phyloP scores from a whole-genome alignment of 2,113 vertebrate species.

The Myrmecobius fasciatus region DNA sequence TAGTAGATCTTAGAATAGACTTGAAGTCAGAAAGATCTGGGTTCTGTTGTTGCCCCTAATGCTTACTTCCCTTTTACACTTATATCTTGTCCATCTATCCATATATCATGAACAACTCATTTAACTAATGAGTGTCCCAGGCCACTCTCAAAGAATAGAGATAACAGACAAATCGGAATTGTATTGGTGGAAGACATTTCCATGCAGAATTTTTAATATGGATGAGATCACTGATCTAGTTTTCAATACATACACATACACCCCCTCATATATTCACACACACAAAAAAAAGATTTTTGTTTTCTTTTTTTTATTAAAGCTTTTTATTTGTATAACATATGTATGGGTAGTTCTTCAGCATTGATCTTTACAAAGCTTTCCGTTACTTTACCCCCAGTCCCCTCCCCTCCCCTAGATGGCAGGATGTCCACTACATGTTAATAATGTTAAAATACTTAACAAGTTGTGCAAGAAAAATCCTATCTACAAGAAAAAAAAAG shows the following conservation, averaged over 20 bases:
- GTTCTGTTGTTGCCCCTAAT: not conserved
- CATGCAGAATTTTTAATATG: not conserved
- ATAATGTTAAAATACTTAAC: no score
- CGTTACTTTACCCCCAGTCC: no score
- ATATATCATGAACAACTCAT: not conserved
- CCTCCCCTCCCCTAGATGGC: no score
- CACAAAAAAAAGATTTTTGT: not conserved
- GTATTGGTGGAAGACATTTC: not conserved
- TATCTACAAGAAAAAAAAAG: no score
- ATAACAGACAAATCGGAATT: not conserved
- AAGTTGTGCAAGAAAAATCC: no score
- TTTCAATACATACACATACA: not conserved
- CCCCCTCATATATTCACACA: not conserved
- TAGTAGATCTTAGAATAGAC: not conserved
- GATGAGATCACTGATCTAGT: not conserved
- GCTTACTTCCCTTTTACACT: not conserved
- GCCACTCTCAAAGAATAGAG: not conserved
- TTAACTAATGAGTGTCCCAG: not conserved
- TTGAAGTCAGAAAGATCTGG: not conserved
- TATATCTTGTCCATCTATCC: not conserved
- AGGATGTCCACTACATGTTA: no score
- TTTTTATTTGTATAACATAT: no score
- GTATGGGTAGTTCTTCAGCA: no score
- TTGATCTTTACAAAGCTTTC: no score
- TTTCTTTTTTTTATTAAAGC: no score